Evolutionary conservation across 2,113 vertebrate species (phyloP).

Genomic region (Peucedramus taeniatus): DNA sequence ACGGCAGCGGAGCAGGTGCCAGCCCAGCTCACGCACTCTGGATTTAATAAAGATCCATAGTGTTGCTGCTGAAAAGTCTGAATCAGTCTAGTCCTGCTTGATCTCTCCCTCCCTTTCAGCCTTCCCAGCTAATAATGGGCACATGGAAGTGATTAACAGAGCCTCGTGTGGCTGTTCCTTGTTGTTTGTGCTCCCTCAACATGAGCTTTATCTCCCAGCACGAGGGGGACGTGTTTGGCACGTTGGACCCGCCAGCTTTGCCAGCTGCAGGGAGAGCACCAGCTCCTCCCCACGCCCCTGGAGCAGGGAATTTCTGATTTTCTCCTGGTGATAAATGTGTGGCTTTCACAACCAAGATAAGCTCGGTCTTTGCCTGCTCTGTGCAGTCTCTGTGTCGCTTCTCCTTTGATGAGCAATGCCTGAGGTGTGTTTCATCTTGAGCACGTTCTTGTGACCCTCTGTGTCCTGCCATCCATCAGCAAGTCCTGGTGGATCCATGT

Average conservation of each 20-base stretch:
- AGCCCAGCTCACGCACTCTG: background rate
- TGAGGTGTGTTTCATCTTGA: background rate
- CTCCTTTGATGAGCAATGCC: background rate
- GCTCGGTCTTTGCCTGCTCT: background rate
- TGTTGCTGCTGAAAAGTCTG: background rate
- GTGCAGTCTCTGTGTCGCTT: background rate
- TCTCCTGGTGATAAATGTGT: background rate
- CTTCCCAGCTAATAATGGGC: conserved; percentile 12
- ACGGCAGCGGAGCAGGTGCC: background rate
- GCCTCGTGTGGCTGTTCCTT: background rate
- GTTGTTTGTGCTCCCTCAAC: conserved; percentile 30
- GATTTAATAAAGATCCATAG: background rate
- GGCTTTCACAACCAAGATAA: background rate
- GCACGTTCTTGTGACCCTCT: fast-evolving
- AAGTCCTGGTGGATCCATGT: background rate
- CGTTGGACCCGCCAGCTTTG: background rate
- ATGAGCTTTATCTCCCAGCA: conserved; percentile 3
- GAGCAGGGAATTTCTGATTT: background rate
- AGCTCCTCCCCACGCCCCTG: background rate
- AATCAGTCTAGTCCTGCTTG: background rate
- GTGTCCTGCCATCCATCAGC: background rate
- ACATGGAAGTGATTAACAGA: conserved; percentile 45
- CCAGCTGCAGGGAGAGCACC: background rate
- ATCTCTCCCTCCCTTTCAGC: background rate
- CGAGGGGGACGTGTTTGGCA: conserved; percentile 24